Percentiles rank a stretch among this genome's conserved stretches.
Conservation (phyloP, 2,888 invertebrate genomes). For the Ephialtes manifestator region DNA sequence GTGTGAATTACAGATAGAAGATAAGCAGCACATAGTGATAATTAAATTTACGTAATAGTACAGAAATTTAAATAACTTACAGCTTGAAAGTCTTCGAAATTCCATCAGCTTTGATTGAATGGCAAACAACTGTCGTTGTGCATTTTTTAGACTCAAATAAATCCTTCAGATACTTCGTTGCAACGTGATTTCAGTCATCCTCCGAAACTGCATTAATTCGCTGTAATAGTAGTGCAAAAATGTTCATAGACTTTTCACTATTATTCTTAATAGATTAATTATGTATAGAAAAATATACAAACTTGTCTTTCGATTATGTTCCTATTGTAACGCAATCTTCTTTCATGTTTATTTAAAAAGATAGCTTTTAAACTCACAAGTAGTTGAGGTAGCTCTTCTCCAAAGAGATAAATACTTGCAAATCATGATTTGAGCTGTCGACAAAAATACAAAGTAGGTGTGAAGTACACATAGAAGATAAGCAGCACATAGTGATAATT, state of each 20-base stretch:
- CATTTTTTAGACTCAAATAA: slow-evolving; percentile 90
- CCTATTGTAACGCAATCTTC: no score
- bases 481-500: neutral
- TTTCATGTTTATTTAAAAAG: no score
- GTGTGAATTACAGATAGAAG: neutral
- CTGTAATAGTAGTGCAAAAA: no score
- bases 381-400: slow-evolving; percentile 89
- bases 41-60: neutral
- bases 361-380: no score
- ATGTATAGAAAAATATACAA: no score
- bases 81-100: slow-evolving; percentile 89
- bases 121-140: no score
- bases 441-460: no score
- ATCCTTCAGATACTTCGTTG: slow-evolving; percentile 90
- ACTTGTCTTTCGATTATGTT: no score
- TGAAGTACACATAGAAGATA: neutral
- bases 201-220: slow-evolving; percentile 64
- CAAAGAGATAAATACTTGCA: slow-evolving; percentile 88
- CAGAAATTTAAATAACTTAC: slow-evolving; percentile 85
- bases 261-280: no score
- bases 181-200: slow-evolving; percentile 88
- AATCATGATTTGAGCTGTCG: slow-evolving; percentile 88
- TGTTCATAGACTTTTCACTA: no score
- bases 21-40: neutral
- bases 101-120: slow-evolving; percentile 89